phyloP scores from a whole-genome alignment of 2,113 vertebrate species.

The Chlamydotis undulata region DNA sequence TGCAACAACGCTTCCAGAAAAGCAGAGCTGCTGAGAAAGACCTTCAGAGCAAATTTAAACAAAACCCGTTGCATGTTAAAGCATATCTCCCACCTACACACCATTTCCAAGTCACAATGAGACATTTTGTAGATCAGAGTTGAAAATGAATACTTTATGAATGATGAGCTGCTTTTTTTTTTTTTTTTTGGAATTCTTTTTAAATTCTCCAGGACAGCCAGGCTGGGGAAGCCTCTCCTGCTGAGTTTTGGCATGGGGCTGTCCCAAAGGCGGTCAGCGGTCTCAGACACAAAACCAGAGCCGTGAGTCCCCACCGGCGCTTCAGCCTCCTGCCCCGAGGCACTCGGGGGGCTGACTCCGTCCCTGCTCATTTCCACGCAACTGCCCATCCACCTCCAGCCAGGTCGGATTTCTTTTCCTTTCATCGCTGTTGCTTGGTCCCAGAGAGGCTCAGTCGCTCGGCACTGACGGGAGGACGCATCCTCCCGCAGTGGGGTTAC shows the following conservation, averaged over 20 bases:
- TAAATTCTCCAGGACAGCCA: neutral
- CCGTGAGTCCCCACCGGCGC: neutral
- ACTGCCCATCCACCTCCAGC: neutral
- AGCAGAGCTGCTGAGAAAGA: neutral
- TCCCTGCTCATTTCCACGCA: neutral
- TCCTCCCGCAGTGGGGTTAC: neutral
- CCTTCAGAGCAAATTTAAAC: neutral
- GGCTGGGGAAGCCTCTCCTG: neutral
- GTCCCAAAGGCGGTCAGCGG: neutral
- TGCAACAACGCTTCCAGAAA: neutral
- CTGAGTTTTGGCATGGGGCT: neutral
- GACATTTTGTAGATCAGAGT: neutral
- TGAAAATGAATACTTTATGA: conserved; percentile 16
- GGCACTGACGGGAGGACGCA: neutral
- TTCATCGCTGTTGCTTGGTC: neutral
- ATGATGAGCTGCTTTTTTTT: neutral
- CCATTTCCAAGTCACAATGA: neutral
- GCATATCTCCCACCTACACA: neutral
- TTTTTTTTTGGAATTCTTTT: neutral
- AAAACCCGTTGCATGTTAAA: neutral
- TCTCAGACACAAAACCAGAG: neutral
- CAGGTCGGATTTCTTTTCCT: neutral
- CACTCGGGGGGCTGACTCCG: fast-evolving
- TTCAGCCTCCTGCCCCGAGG: neutral
- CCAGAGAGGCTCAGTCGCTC: neutral